phyloP scores from a whole-genome alignment of 2,113 vertebrate genomes.

The Ictalurus punctatus region DNA sequence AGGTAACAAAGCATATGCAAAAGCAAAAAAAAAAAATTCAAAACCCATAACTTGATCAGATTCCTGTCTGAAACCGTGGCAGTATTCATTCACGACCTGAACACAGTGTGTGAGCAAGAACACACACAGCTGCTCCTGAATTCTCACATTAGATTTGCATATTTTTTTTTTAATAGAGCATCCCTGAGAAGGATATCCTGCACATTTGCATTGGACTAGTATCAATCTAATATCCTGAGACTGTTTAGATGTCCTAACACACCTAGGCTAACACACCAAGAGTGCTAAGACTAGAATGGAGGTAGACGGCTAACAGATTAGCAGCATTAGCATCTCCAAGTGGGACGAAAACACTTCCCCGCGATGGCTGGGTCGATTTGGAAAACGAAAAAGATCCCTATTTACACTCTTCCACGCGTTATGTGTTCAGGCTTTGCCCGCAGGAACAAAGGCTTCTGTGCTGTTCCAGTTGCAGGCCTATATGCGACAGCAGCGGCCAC shows the following conservation, averaged over 20 bases:
- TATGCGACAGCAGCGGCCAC: conserved; percentile 41
- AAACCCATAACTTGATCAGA: not conserved
- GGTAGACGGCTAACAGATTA: conserved; percentile 30
- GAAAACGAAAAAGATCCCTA: no score
- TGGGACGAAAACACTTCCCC: no score
- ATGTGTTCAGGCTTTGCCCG: not conserved
- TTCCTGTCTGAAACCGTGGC: not conserved
- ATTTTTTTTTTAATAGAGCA: not conserved
- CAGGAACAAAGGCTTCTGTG: not conserved
- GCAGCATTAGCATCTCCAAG: conserved; percentile 13
- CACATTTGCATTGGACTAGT: not conserved
- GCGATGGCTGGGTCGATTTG: not conserved
- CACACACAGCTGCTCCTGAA: not conserved
- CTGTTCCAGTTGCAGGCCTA: conserved; percentile 26
- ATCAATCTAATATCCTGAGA: not conserved
- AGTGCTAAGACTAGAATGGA: not conserved
- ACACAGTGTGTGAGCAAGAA: not conserved
- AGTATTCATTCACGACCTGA: conserved; percentile 8
- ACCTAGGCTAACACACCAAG: not conserved
- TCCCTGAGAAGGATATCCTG: not conserved
- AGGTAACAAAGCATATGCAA: not conserved
- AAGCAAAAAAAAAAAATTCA: no score
- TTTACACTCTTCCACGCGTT: not conserved
- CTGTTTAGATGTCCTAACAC: conserved; percentile 5
- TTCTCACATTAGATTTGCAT: not conserved